Evolutionary conservation across 2,797 vertebrate genomes (phyloP).

Genomic region (Scleropages formosus): DNA sequence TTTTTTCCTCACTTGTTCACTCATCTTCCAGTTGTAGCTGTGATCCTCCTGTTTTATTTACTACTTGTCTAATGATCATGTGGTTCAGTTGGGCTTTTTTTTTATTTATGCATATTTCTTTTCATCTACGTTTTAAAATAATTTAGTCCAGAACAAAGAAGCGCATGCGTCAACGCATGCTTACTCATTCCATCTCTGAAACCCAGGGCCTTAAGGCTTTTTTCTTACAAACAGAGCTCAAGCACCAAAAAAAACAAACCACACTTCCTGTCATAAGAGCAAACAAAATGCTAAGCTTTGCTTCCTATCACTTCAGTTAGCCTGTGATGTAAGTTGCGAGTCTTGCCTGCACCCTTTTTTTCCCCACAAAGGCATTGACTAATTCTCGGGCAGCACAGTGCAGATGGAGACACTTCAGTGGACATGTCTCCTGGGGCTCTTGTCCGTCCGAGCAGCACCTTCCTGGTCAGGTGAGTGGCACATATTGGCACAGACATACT

Average conservation of each 20-base stretch:
- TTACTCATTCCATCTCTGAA: background rate
- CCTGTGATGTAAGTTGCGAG: background rate
- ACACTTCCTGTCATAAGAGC: conserved; percentile 22
- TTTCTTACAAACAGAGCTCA: too few species aligned
- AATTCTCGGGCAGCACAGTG: conserved; percentile 10
- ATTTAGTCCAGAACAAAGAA: too few species aligned
- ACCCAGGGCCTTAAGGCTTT: background rate
- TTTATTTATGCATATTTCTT: too few species aligned
- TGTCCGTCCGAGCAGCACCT: conserved; percentile 42
- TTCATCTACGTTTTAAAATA: too few species aligned
- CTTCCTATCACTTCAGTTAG: background rate
- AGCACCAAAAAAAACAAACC: background rate
- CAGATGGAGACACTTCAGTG: conserved; percentile 50
- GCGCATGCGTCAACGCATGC: background rate
- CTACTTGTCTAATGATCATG: too few species aligned
- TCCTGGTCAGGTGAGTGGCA: conserved; percentile 46
- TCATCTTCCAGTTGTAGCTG: too few species aligned
- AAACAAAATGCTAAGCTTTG: background rate
- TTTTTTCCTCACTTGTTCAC: too few species aligned
- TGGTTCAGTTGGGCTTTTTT: too few species aligned
- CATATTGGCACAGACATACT: too few species aligned
- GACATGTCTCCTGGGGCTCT: conserved; percentile 49
- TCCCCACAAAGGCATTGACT: background rate
- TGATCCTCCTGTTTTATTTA: too few species aligned
- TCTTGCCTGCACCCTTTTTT: background rate